These are phyloP conservation scores for Volucella zonaria DNA, from an alignment of 2,888 invertebrate genomes.

Conservation along the genomic window DNA sequence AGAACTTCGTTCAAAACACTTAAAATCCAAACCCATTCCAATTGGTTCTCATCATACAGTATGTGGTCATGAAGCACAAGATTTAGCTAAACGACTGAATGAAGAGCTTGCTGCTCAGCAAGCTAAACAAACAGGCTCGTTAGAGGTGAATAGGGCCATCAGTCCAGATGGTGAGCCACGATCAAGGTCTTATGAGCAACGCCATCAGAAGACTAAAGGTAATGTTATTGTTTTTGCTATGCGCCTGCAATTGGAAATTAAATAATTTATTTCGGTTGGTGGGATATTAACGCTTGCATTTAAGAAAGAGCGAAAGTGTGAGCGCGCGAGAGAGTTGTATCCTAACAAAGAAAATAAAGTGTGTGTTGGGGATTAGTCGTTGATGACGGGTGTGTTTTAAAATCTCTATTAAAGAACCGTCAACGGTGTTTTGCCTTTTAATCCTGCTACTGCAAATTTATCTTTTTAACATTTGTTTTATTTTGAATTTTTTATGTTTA, in stretches of 20 bases:
- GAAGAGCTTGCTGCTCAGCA: slow-evolving; percentile 85
- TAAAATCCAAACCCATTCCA: slow-evolving; percentile 89
- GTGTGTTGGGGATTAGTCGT: slow-evolving; percentile 67
- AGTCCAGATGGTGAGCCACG: slow-evolving; percentile 85
- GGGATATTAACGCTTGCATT: slow-evolving; percentile 65
- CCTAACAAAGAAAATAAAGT: slow-evolving; percentile 11
- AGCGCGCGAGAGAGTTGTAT: slow-evolving; percentile 16
- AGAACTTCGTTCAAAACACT: slow-evolving; percentile 81
- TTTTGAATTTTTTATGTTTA: slow-evolving; percentile 15
- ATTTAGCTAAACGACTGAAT: slow-evolving; percentile 88
- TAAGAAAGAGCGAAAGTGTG: slow-evolving; percentile 12
- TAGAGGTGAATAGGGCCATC: slow-evolving; percentile 81
- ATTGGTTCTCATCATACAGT: slow-evolving; percentile 88
- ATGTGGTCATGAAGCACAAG: slow-evolving; percentile 90
- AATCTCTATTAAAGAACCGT: slow-evolving; percentile 20
- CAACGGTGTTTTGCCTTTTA: slow-evolving; percentile 40
- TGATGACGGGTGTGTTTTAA: slow-evolving; percentile 60
- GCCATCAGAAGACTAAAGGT: slow-evolving; percentile 81
- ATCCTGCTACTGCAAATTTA: slow-evolving; percentile 26
- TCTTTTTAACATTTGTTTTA: slow-evolving; percentile 40
- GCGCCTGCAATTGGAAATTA: slow-evolving; percentile 65
- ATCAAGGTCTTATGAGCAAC: slow-evolving; percentile 87
- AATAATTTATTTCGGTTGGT: slow-evolving; percentile 64
- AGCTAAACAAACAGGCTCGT: slow-evolving; percentile 76
- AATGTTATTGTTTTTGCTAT: slow-evolving; percentile 60